Percentiles rank a stretch among this genome's conserved stretches.
Evolutionary conservation across 2,113 vertebrate genomes (phyloP).

Genomic region (Mustela lutreola): DNA sequence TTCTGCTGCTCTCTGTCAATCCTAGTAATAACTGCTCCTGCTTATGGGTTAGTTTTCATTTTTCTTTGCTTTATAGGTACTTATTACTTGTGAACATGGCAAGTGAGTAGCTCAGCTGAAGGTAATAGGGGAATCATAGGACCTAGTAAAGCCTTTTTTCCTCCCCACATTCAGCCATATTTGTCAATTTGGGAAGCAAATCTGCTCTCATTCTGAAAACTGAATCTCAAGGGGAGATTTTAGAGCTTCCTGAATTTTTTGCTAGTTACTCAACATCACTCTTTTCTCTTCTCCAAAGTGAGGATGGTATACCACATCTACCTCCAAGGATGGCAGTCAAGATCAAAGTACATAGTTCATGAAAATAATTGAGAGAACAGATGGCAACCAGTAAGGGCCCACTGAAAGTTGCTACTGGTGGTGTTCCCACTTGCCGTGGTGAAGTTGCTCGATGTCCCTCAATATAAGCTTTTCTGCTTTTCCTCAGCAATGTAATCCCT

Average conservation of each 20-base stretch:
- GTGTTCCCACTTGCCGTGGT: background rate
- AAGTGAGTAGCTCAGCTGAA: background rate
- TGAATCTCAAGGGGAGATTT: background rate
- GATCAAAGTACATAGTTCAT: background rate
- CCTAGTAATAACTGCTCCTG: background rate
- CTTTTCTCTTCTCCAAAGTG: background rate
- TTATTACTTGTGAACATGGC: background rate
- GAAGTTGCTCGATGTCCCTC: no score
- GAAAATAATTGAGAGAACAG: background rate
- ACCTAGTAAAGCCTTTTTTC: background rate
- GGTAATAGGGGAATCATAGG: accelerated
- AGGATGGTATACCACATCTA: accelerated
- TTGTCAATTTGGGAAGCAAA: no score
- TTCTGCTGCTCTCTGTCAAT: background rate
- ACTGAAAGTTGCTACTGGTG: background rate
- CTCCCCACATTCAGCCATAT: accelerated
- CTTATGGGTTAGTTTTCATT: background rate
- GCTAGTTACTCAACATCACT: no score
- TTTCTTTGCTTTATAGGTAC: background rate
- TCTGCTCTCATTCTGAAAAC: background rate
- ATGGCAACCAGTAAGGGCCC: accelerated
- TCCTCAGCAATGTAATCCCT: accelerated
- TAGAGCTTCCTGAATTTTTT: no score
- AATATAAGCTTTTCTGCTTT: background rate
- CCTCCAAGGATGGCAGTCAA: background rate